Evolutionary conservation across 2,888 invertebrate species (phyloP), one percentile per base, ranked within the genome.

Genomic region (Altica lythri): DNA sequence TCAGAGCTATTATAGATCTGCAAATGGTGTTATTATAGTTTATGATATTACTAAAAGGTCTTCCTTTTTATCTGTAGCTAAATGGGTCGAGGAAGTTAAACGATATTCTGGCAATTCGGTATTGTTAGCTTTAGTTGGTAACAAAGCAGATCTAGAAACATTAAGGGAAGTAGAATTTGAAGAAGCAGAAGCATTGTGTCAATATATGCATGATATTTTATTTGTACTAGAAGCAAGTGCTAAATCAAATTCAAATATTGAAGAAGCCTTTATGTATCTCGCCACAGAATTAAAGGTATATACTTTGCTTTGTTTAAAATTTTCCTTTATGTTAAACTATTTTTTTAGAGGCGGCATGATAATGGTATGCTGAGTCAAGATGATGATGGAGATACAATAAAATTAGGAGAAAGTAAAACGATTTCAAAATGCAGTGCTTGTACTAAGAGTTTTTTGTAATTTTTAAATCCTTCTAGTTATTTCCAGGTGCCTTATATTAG

Each of bases 21-120:
- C 96, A 32, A 95, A 97, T 80, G 96, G 95, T 65, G 95, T 97
- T 57, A 91, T 97, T 63, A 88, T 97, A 86, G 96, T 94, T 22
- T 97, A 96, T 77, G 97, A 97, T 77, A 92, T 97, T 62, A 95
- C 96, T 56, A 95, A 94, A 73, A 81, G 92, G 54, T 88, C 93
- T 47, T 90, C 95, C 34, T 97, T 96, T 79, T 81, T 93, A 59
- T 94, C 90, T 65, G 81, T 97, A 49, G 90, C 93, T 74, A 86
- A 93, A 74, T 97, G 97, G 97, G 88, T 97, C 61, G 96, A 96
- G 72, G 97, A 97, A 80, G 92, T 97, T 1, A 82, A 94, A 63
- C 85, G 91, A 70, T 97, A 96, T 73, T 94, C 97, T 46, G 94
- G 95, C 13, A 90, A 91, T 18, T 91, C 92, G 74, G 93, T 95